Percentiles rank a stretch among this genome's conserved stretches.
Evolutionary conservation across 2,797 vertebrate genomes (phyloP).

Genomic region (Sebastes iracundus): DNA sequence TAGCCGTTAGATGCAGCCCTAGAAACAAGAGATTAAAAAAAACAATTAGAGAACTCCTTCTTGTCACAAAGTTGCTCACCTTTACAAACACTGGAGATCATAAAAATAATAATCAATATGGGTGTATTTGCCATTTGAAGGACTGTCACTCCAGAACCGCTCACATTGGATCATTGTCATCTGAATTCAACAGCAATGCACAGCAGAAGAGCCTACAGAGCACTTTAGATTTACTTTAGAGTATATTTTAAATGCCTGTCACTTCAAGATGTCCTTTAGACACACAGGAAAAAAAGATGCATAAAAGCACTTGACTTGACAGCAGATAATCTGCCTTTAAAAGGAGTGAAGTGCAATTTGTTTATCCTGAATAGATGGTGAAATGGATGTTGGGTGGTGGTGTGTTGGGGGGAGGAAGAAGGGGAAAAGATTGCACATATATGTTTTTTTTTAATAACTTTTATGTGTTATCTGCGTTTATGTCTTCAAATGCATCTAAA

Average conservation of each 20-base stretch:
- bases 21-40: background rate
- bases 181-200: background rate
- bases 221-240: slow-evolving; percentile 46
- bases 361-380: slow-evolving; percentile 60
- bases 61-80: background rate
- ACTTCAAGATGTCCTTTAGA: slow-evolving; percentile 58
- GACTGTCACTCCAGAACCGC: background rate
- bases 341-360: slow-evolving; percentile 68
- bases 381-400: slow-evolving; percentile 37
- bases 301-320: slow-evolving; percentile 66
- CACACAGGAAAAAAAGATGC: background rate
- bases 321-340: slow-evolving; percentile 64
- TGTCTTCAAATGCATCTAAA: background rate
- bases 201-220: slow-evolving; percentile 20
- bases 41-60: background rate
- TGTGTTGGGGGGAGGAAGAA: background rate
- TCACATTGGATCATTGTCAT: background rate
- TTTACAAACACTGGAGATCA: background rate
- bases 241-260: slow-evolving; percentile 59
- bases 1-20: too few species aligned
- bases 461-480: background rate
- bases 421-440: background rate
- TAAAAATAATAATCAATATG: background rate
- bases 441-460: background rate
- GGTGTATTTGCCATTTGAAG: background rate